Evolutionary conservation across 2,888 invertebrate genomes (phyloP).

Genomic region (Dione vanillae): DNA sequence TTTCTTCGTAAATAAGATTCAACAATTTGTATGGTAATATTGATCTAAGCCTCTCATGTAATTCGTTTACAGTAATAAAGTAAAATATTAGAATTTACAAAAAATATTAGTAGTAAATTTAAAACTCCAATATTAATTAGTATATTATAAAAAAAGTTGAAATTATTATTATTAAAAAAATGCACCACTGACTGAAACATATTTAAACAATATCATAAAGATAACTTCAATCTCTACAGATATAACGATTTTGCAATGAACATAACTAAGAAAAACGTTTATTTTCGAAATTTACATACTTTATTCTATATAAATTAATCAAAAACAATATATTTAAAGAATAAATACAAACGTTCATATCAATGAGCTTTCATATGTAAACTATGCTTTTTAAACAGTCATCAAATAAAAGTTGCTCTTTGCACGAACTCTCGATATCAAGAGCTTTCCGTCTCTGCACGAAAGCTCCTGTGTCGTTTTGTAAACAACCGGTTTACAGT

Average conservation of each 20-base stretch:
- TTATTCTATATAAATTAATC: neutral
- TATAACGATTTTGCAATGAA: too few relatives aligned
- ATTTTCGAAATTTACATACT: too few relatives aligned
- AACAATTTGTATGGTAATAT: neutral
- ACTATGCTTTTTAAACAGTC: neutral
- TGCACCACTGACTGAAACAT: too few relatives aligned
- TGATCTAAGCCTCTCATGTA: neutral
- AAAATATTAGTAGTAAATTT: too few relatives aligned
- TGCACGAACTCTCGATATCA: conserved; percentile 33
- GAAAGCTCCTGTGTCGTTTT: conserved; percentile 17
- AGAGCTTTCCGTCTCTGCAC: conserved; percentile 28
- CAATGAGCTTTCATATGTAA: neutral
- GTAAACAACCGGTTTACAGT: conserved; percentile 23
- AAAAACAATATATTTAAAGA: neutral
- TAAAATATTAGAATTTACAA: too few relatives aligned
- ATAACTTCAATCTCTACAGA: too few relatives aligned
- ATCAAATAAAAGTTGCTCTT: conserved; percentile 30
- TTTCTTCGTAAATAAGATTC: conserved; percentile 1
- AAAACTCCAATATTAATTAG: too few relatives aligned
- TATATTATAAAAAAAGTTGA: too few relatives aligned
- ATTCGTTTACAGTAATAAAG: too few relatives aligned
- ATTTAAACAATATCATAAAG: too few relatives aligned
- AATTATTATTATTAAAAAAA: too few relatives aligned
- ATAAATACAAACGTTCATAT: neutral
- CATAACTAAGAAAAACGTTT: too few relatives aligned